phyloP scores from a whole-genome alignment of 2,797 vertebrate genomes.

The Carcharodon carcharias region DNA sequence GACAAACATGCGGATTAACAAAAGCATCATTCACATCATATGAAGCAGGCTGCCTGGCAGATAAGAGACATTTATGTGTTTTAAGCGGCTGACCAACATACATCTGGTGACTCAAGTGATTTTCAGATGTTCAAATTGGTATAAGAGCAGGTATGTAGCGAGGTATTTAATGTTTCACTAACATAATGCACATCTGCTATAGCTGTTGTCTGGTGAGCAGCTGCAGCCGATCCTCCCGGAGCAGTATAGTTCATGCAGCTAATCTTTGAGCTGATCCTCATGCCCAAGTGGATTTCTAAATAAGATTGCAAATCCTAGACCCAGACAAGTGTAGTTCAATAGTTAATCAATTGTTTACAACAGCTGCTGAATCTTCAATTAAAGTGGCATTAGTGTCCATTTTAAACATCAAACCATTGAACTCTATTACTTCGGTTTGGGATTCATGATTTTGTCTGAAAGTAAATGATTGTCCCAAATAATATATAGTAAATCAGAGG shows the following conservation, averaged over 20 bases:
- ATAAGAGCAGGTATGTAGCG: neutral
- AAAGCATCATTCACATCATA: neutral
- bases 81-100: neutral
- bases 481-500: neutral
- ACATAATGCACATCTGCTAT: neutral
- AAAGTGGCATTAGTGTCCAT: neutral
- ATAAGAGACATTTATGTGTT: neutral
- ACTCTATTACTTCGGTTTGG: neutral
- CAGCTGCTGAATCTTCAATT: neutral
- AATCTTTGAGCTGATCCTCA: neutral
- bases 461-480: slow-evolving; percentile 11
- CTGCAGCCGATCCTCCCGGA: neutral
- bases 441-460: neutral
- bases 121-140: neutral
- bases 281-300: slow-evolving; percentile 1
- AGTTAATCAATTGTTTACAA: neutral
- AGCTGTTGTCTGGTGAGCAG: neutral
- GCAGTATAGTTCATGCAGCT: neutral
- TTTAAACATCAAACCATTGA: neutral
- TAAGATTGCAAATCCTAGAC: neutral
- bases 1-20: neutral
- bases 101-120: neutral
- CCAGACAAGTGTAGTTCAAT: neutral
- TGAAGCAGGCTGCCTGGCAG: neutral
- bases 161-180: neutral